phyloP scores from a whole-genome alignment of 2,888 invertebrate genomes.

The Tanytarsus gracilentus region DNA sequence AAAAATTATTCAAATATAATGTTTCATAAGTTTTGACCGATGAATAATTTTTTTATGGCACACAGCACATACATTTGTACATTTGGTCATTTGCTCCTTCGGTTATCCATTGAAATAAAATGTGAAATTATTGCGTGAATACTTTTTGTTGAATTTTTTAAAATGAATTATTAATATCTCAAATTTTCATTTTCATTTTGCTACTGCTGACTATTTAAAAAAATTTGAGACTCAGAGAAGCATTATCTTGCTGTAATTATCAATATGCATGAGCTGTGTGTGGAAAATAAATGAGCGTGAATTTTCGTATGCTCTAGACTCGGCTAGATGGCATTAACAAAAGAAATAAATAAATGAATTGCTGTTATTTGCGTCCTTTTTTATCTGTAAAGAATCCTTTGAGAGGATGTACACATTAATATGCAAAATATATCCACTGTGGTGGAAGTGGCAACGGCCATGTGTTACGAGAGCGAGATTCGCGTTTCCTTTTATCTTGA shows the following conservation, averaged over 20 bases:
- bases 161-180: constrained; percentile 21
- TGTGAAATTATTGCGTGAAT: constrained; percentile 25
- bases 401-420: constrained; percentile 14
- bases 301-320: no score
- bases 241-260: constrained; percentile 19
- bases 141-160: not conserved
- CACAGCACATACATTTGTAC: no score
- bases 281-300: not conserved
- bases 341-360: constrained; percentile 23
- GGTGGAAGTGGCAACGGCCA: not conserved
- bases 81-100: not conserved
- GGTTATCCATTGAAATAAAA: constrained; percentile 24
- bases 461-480: not conserved
- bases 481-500: not conserved
- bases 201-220: not conserved
- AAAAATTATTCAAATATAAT: not conserved
- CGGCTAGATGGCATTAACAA: constrained; percentile 4
- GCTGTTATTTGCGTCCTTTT: not conserved
- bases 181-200: not conserved
- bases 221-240: no score
- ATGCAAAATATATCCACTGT: constrained; percentile 12
- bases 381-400: no score
- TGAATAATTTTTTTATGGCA: not conserved
- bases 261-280: constrained; percentile 5
- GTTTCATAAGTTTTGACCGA: no score